Evolutionary conservation across 1,140 invertebrate species (phyloP), one percentile per base, ranked within the genome.

Genomic region (Choristoneura fumiferana): DNA sequence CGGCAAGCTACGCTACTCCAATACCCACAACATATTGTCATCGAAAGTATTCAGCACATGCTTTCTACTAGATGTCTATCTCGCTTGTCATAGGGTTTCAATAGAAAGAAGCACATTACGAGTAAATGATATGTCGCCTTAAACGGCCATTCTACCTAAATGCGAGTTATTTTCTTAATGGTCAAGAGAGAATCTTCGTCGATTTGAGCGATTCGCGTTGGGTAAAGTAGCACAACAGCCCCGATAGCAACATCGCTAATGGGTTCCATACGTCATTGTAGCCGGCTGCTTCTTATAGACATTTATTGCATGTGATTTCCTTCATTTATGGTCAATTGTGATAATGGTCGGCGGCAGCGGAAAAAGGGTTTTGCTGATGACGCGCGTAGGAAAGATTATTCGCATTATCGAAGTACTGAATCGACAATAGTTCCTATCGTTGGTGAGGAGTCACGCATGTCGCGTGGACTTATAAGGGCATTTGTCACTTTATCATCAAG

Each of bases 241-340:
- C 43, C 17, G 43, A 49, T 49, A 49, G 43, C 22, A 49, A 49
- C 22, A 5, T 49, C 43, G 43, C 38, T 56, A 56, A 56, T 56
- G 29, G 54, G 39, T 56, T 56, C 54, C 54, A 56, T 39, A 39
- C 18, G 54, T 56, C 54, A 17, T 56, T 40, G 54, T 56, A 18
- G 18, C 43, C 18, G 22, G 33, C 17, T 55, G 37, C 18, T 60
- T 45, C 60, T 58, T 54, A 49, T 45, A 49, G 43, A 56, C 52
- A 53, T 65, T 40, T 17, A 64, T 64, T 62, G 56, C 36, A 62
- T 55, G 45, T 36, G 58, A 67, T 65, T 72, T 69, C 64, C 67
- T 67, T 36, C 57, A 62, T 72, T 69, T 62, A 55, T 34, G 37
- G 60, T 45, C 62, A 60, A 72, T 72, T 67, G 69, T 67, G 59